Conservation (phyloP, 2,797 vertebrate species). For the Cetoscarus ocellatus region DNA sequence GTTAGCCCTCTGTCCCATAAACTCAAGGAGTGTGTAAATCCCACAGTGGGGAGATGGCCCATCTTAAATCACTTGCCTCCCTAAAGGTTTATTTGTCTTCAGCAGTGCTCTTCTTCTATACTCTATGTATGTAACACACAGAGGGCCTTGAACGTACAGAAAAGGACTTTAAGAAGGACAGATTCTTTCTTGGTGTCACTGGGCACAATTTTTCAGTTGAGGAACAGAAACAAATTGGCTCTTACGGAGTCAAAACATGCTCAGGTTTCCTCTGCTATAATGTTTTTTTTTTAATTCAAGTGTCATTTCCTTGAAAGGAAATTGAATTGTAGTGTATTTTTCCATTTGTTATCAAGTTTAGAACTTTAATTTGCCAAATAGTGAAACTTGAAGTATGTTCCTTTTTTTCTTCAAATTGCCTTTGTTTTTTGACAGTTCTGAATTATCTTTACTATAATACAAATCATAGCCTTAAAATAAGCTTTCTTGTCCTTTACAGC, state of each 20-base stretch:
- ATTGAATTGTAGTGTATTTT: background rate
- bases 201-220: too few species aligned
- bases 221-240: too few species aligned
- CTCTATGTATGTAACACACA: constrained; percentile 47
- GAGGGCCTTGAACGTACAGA: background rate
- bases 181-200: background rate
- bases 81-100: constrained; percentile 33
- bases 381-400: background rate
- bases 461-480: background rate
- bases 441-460: background rate
- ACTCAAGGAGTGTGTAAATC: constrained; percentile 53
- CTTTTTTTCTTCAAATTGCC: background rate
- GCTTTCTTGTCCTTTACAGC: background rate
- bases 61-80: constrained; percentile 52
- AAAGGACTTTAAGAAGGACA: constrained; percentile 6
- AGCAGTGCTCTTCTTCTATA: constrained; percentile 49
- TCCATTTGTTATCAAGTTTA: constrained; percentile 1
- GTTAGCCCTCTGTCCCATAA: constrained; percentile 44
- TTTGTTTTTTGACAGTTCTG: background rate
- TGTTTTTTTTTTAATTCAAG: too few species aligned
- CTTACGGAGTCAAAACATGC: too few species aligned
- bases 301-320: background rate
- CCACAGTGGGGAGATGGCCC: constrained; percentile 30
- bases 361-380: background rate
- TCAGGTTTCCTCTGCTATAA: too few species aligned